Evolutionary conservation across 1,140 invertebrate genomes (phyloP).

Genomic region (Drosophila suzukii): DNA sequence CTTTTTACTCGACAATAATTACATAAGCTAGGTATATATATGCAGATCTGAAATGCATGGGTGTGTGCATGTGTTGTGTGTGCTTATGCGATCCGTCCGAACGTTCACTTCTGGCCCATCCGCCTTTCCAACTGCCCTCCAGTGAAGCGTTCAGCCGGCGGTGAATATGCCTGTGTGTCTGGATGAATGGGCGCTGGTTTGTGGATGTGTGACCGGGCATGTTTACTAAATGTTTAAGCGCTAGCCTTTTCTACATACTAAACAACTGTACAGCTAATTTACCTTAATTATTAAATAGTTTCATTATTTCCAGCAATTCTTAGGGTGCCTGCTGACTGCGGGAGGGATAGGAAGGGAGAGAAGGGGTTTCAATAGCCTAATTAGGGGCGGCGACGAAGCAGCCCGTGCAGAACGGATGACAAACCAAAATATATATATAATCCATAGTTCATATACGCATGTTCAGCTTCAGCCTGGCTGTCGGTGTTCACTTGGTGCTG

Average conservation of each 20-base stretch:
- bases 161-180: slow-evolving; percentile 25
- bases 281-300: slow-evolving; percentile 77
- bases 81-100: slow-evolving; percentile 25
- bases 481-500: slow-evolving; percentile 48
- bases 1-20: slow-evolving; percentile 70
- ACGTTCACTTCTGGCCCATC: slow-evolving; percentile 33
- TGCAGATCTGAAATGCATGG: slow-evolving; percentile 42
- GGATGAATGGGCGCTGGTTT: slow-evolving; percentile 19
- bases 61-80: slow-evolving; percentile 23
- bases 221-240: slow-evolving; percentile 73
- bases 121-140: slow-evolving; percentile 32
- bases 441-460: slow-evolving; percentile 36
- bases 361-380: slow-evolving; percentile 58
- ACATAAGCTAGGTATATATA: slow-evolving; percentile 75
- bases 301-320: slow-evolving; percentile 57
- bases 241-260: slow-evolving; percentile 74
- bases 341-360: slow-evolving; percentile 1
- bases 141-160: slow-evolving; percentile 59
- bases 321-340: slow-evolving; percentile 19
- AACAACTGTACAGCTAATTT: slow-evolving; percentile 79
- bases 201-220: slow-evolving; percentile 36
- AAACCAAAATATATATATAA: slow-evolving; percentile 34
- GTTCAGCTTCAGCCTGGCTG: slow-evolving; percentile 27
- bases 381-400: slow-evolving; percentile 39
- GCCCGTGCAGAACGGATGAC: slow-evolving; percentile 55